Conservation (phyloP, 2,888 invertebrate genomes). For the Andricus quercusramuli region DNA sequence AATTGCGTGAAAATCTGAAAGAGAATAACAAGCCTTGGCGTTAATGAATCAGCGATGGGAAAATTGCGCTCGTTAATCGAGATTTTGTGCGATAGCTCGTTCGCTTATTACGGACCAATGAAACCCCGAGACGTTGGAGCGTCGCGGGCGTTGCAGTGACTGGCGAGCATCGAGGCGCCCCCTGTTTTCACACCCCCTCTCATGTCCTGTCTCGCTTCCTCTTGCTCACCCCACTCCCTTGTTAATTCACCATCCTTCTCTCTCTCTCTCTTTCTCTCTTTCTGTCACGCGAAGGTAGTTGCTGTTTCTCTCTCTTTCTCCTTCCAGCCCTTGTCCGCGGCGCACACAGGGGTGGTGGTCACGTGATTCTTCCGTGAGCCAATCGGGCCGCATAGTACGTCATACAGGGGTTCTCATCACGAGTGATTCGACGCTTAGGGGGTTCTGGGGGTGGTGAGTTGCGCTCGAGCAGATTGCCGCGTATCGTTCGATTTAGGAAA, state of each 20-base stretch:
- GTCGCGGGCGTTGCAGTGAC: conserved; percentile 78
- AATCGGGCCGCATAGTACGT: conserved; percentile 70
- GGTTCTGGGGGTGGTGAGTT: not conserved
- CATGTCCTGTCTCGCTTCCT: conserved; percentile 50
- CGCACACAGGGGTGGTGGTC: conserved; percentile 54
- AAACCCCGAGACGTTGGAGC: conserved; percentile 75
- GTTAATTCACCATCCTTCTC: conserved; percentile 44
- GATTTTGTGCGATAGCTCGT: conserved; percentile 20
- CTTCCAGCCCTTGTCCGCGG: conserved; percentile 48
- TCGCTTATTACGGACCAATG: conserved; percentile 59
- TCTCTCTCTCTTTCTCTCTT: conserved; percentile 47
- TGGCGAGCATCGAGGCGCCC: conserved; percentile 72
- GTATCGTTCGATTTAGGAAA: conserved; percentile 48
- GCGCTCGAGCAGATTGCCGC: conserved; percentile 31
- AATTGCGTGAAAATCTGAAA: not conserved
- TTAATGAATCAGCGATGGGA: conserved; percentile 31
- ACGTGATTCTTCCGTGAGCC: conserved; percentile 72
- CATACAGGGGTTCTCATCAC: conserved; percentile 71
- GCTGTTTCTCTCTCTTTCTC: conserved; percentile 40
- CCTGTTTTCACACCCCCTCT: conserved; percentile 53
- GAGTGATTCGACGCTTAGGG: conserved; percentile 31
- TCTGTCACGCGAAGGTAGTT: conserved; percentile 51
- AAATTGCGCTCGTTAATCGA: conserved; percentile 29
- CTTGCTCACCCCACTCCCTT: conserved; percentile 50
- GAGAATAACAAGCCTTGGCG: not conserved